Conservation (phyloP, 2,113 vertebrate species). For the Protomyctophum bolini region DNA sequence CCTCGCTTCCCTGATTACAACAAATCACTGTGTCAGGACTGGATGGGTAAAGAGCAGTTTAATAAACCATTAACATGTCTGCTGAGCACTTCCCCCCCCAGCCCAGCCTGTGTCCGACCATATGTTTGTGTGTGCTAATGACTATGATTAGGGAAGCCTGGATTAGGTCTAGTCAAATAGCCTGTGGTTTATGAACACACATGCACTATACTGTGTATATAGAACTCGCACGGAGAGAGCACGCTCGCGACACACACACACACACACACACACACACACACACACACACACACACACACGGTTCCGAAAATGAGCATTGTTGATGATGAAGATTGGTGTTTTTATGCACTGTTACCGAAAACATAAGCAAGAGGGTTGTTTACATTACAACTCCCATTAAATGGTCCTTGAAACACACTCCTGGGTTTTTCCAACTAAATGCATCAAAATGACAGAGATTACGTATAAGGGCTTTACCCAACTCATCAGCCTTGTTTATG, state of each 20-base stretch:
- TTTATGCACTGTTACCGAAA: constrained; percentile 38
- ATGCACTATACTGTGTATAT: not conserved
- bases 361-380: constrained; percentile 51
- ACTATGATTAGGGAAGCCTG: constrained; percentile 68
- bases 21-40: constrained; percentile 48
- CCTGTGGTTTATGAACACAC: constrained; percentile 57
- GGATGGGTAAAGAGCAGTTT: constrained; percentile 47
- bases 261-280: constrained; percentile 13
- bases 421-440: constrained; percentile 55
- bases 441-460: constrained; percentile 51
- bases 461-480: constrained; percentile 45
- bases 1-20: constrained; percentile 52
- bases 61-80: constrained; percentile 65
- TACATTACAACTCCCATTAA: constrained; percentile 49
- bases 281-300: constrained; percentile 13
- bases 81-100: constrained; percentile 46
- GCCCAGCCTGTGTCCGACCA: constrained; percentile 19
- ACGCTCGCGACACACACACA: constrained; percentile 10
- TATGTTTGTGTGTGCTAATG: constrained; percentile 65
- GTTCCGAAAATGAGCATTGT: constrained; percentile 43
- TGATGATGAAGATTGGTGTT: constrained; percentile 50
- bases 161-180: constrained; percentile 58
- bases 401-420: constrained; percentile 36
- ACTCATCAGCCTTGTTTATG: constrained; percentile 63
- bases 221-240: not conserved